Conservation (phyloP, 2,888 invertebrate species). For the Limnephilus rhombicus region DNA sequence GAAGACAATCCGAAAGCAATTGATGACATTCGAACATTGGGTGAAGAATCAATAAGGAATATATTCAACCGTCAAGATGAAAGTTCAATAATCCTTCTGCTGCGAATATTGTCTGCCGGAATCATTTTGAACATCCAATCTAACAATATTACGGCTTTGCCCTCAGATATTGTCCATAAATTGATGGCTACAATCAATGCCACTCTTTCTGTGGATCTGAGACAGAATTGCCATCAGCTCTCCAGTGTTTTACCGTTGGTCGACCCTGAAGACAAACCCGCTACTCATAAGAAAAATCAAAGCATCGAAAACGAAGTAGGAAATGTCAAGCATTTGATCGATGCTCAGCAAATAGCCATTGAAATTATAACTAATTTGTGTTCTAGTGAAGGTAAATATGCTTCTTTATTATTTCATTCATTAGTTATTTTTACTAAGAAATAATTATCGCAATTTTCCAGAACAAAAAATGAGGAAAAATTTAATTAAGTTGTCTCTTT, state of each 20-base stretch:
- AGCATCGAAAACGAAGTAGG: slow-evolving; percentile 75
- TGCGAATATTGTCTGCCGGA: slow-evolving; percentile 80
- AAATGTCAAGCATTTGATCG: slow-evolving; percentile 78
- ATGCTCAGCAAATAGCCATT: slow-evolving; percentile 82
- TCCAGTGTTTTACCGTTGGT: slow-evolving; percentile 75
- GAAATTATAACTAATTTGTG: slow-evolving; percentile 86
- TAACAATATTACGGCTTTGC: slow-evolving; percentile 72
- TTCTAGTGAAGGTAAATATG: slow-evolving; percentile 79
- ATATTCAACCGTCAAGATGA: slow-evolving; percentile 73
- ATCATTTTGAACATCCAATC: slow-evolving; percentile 78
- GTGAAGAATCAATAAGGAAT: slow-evolving; percentile 73
- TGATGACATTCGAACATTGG: slow-evolving; percentile 76
- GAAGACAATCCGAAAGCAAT: slow-evolving; percentile 83
- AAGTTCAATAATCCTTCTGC: slow-evolving; percentile 73
- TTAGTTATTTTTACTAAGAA: neutral
- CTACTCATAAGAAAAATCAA: slow-evolving; percentile 72
- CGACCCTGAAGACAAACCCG: slow-evolving; percentile 69
- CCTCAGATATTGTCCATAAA: slow-evolving; percentile 74
- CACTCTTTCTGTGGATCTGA: slow-evolving; percentile 78
- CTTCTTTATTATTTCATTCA: neutral
- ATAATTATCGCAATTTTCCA: neutral
- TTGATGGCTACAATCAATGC: slow-evolving; percentile 76
- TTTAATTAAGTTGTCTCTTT: no score
- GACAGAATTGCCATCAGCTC: slow-evolving; percentile 74
- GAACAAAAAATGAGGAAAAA: no score